Base-by-base conservation (phyloP, 2,113 vertebrate species). In the Willisornis vidua region DNA sequence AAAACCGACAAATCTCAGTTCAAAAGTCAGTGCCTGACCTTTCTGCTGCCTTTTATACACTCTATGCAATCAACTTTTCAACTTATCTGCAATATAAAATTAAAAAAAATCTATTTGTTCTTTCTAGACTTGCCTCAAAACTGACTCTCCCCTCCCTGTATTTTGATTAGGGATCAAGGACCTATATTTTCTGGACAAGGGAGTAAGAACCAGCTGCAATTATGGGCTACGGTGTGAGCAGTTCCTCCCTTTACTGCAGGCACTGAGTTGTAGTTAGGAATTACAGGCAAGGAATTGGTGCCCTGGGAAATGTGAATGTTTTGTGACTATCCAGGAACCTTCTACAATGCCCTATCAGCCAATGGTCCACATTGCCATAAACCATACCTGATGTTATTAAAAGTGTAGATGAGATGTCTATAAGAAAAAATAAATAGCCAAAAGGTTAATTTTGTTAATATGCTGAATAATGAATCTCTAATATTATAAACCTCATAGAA, bases 321-420 rank as follows among this genome's bases (percentile, higher is more conserved):
- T 39, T 35, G 7, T 24, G 17, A 58, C 48, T 10, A 65, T 14
- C 39, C 31, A 43, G 26, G 20, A 63, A 9, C 12, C 12, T 63
- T 67, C 41, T 37, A 9, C 29, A 62, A 5, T 43, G 26, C 17
- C 10, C 19, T 35, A 39, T 45, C 14, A 65, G 13, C 18, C 31
- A 0, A 0, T n/a, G 41, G 17, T n/a, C 15, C 6, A 6, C 0
- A 1, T 8, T 65, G 61, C 19, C 35, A 58, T 63, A 26, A 62
- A n/a, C 10, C 51, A 7, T 37, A 23, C 26, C 6, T 46, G 25
- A 14, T 19, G 7, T 43, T 58, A 39, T 39, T 10, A 49, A 55
- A 9, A 63, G 13, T 39, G 22, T 33, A 41, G 16, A 45, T 33
- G n/a, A 67, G 8, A 20, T 68, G 10, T 41, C 3, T 54, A 22